Conservation (phyloP, 1,140 invertebrate species). For the Coenobita brevimanus region DNA sequence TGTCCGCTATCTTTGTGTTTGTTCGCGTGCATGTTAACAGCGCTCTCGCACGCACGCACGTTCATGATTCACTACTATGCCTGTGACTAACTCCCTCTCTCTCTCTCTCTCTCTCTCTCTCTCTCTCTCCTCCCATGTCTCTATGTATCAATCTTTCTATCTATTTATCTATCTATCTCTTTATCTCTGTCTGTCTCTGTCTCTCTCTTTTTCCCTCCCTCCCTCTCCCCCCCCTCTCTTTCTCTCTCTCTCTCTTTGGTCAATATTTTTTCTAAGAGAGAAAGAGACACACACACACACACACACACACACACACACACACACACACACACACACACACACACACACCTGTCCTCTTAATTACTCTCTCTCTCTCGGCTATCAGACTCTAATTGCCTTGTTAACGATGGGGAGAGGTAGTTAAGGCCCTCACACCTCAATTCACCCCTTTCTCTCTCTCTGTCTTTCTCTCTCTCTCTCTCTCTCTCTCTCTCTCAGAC, state of each 20-base stretch:
- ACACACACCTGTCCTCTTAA: not conserved
- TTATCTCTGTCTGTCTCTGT: not conserved
- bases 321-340: slow-evolving; percentile 18
- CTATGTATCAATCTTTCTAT: not conserved
- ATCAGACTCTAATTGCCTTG: too few species aligned
- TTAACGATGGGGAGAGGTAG: too few species aligned
- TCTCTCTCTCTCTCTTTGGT: slow-evolving; percentile 6
- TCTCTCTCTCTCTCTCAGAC: not conserved
- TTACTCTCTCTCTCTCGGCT: too few species aligned
- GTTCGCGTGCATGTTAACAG: too few species aligned
- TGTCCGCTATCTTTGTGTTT: not conserved
- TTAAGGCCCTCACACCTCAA: too few species aligned
- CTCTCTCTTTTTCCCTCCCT: not conserved
- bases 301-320: not conserved
- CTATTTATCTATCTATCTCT: not conserved
- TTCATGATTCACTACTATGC: too few species aligned
- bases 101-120: not conserved
- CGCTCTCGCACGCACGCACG: too few species aligned
- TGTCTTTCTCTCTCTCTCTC: not conserved
- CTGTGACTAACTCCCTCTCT: slow-evolving; percentile 3
- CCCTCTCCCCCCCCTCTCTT: slow-evolving; percentile 5
- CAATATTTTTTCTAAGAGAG: not conserved
- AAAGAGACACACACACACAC: not conserved
- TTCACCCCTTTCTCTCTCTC: too few species aligned
- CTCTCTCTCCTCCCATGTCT: not conserved